Evolutionary conservation across 2,797 vertebrate genomes (phyloP), one percentile per base, ranked within the genome.

Genomic region (Manis javanica): DNA sequence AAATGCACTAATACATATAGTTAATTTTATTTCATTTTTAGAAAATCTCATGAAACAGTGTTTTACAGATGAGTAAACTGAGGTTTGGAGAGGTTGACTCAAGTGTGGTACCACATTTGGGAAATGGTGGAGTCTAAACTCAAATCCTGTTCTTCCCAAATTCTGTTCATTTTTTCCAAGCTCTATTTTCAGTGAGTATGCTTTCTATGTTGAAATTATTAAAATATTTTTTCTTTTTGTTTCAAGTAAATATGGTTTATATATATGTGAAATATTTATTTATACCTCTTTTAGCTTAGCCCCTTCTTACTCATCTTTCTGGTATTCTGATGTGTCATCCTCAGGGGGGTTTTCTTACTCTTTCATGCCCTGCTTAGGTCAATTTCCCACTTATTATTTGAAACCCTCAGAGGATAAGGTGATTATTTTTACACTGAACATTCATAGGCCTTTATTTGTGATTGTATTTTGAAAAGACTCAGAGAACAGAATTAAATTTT

Each of bases 391-490:
- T 66, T 83, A 51, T 13, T 71, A 24, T 81, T 75, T 64, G 49
- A 94, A 92, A 64, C 26, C 37, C 59, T 79, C 11, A 26, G 3
- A 77, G 66, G 34, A 91, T 78, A 24, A 31, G 16, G 57, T 71
- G 83, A 37, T 84, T 86, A 64, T 63, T 90, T 85, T 78, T 71
- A 64, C 39, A 82, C 15, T 75, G 46, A 64, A 29, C 37, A 46
- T 24, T 64, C 63, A 51, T 31, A 90, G 57, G 24, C 42, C 55
- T 59, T 93, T 89, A 57, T 91, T 85, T 86, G 55, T 79, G 81
- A 39, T 16, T 72, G 4, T 66, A 77, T 57, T 82, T 93, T 87
- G 39, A 90, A 53, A 94, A 79, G 75, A 90, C 57, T 90, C 61
- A 53, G n/a, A 71, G 75, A 66, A 34, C 42, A 83, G 66, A 90